Evolutionary conservation across 2,113 vertebrate genomes (phyloP).

Genomic region (Ondatra zibethicus): DNA sequence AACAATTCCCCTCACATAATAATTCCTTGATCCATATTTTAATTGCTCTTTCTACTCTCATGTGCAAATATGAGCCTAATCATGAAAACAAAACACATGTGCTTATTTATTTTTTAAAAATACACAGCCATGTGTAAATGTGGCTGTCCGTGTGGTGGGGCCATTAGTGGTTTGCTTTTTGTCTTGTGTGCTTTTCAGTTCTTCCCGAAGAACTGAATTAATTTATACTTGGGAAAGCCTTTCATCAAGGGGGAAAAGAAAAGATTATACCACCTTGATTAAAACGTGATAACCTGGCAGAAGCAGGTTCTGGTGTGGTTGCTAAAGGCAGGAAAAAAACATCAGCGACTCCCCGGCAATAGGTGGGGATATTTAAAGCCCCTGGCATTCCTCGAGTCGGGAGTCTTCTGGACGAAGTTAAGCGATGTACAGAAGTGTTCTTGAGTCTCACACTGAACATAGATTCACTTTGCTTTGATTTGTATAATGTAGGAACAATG

Average conservation of each 20-base stretch:
- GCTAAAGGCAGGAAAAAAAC: background rate
- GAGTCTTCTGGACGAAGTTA: background rate
- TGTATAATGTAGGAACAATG: background rate
- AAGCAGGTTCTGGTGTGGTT: background rate
- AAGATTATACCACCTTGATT: background rate
- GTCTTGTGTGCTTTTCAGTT: background rate
- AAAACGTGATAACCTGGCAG: background rate
- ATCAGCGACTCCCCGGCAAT: background rate
- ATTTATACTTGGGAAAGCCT: background rate
- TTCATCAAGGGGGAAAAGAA: background rate
- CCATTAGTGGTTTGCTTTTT: background rate
- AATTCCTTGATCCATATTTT: background rate
- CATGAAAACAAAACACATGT: background rate
- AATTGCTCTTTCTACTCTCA: background rate
- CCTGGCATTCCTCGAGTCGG: background rate
- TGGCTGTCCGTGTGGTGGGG: background rate
- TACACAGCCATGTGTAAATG: background rate
- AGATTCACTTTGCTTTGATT: background rate
- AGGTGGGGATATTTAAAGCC: background rate
- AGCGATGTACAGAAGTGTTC: background rate
- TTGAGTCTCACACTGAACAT: background rate
- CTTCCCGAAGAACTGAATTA: background rate
- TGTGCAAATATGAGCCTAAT: background rate
- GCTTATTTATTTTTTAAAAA: background rate
- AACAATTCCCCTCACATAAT: background rate